Evolutionary conservation across 2,113 vertebrate genomes (phyloP).

Genomic region (Suricata suricatta): DNA sequence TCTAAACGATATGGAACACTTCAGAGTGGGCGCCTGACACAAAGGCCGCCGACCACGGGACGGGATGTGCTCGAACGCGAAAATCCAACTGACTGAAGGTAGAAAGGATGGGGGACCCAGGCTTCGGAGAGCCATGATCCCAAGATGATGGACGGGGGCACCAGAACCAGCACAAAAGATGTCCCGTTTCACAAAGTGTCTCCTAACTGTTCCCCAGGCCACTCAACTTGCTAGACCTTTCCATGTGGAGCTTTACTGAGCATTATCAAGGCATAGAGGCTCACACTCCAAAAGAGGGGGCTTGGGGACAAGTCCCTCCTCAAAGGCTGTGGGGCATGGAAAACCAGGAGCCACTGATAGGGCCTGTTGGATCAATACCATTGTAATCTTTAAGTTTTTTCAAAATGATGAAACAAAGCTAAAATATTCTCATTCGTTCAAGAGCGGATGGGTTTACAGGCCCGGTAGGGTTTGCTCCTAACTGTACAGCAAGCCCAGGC

Average conservation of each 20-base stretch:
- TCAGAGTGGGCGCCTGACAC: constrained; percentile 31
- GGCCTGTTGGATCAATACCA: not conserved
- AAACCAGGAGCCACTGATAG: not conserved
- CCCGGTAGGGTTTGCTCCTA: not conserved
- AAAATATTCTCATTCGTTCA: not conserved
- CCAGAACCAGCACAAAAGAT: not conserved
- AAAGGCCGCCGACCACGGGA: constrained; percentile 50
- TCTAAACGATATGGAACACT: constrained; percentile 42
- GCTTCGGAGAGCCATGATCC: not conserved
- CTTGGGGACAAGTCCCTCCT: not conserved
- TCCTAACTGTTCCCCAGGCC: not conserved
- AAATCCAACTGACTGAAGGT: not conserved
- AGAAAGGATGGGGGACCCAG: not conserved
- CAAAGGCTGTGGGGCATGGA: not conserved
- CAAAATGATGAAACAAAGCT: not conserved
- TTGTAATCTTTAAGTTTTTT: not conserved
- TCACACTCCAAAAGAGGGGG: not conserved
- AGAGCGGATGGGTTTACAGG: not conserved
- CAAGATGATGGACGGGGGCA: not conserved
- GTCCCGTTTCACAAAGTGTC: not conserved
- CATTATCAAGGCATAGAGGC: constrained; percentile 4
- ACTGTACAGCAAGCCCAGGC: not conserved
- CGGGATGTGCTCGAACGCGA: not conserved
- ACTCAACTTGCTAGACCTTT: constrained; percentile 34
- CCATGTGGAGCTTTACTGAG: not conserved